Percentiles rank a stretch among this genome's conserved stretches.
Conservation (phyloP, 2,113 vertebrate species). For the Pseudopodoces humilis region DNA sequence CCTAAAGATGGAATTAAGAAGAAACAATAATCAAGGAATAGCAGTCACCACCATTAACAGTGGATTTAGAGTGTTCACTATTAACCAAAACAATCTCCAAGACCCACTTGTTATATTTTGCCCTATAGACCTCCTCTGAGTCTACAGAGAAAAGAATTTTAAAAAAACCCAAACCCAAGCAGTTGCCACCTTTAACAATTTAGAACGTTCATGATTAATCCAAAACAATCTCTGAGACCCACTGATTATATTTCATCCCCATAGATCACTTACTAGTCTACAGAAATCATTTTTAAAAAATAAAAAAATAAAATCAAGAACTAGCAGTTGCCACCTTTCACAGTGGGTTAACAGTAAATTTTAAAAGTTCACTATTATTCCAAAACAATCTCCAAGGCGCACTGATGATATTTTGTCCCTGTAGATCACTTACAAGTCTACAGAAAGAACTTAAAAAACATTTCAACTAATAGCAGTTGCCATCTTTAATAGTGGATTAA, state of each 20-base stretch:
- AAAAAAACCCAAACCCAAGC: not conserved
- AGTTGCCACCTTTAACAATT: not conserved
- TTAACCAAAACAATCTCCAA: not conserved
- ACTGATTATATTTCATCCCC: not conserved
- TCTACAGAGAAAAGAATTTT: not conserved
- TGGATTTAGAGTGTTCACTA: not conserved
- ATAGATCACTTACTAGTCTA: not conserved
- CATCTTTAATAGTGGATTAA: not conserved
- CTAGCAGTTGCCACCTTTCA: not conserved
- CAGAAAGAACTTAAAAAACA: not conserved
- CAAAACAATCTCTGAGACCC: not conserved
- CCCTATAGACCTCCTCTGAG: not conserved
- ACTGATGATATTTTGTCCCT: no score
- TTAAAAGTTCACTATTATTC: not conserved
- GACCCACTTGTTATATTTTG: not conserved
- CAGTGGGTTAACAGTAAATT: not conserved
- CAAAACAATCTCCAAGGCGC: not conserved
- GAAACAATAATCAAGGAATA: not conserved
- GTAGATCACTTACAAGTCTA: not conserved
- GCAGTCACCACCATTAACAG: not conserved
- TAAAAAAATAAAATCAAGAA: not conserved
- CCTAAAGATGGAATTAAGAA: not conserved
- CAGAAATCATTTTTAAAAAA: not conserved
- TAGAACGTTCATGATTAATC: not conserved
- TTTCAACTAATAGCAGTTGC: not conserved